Evolutionary conservation across 2,113 vertebrate species (phyloP), one percentile per base, ranked within the genome.

Genomic region (Lates calcarifer): DNA sequence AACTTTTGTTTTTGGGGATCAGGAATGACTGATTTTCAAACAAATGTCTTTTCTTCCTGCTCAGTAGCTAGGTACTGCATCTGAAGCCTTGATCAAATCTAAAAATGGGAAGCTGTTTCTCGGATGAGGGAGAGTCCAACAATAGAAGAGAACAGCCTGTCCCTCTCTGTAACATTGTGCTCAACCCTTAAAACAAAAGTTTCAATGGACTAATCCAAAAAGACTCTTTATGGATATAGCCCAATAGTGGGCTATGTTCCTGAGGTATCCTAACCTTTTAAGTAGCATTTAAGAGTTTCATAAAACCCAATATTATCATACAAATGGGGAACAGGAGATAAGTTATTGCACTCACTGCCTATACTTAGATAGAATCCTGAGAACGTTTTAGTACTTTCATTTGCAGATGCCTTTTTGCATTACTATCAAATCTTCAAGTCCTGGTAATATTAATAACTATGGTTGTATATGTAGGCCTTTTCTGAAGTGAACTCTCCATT

Each of bases 111-210:
- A 35, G 26, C 62, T 61, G 9, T 24, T 61, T 53, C 41, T 70
- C 31, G 51, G 22, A 66, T 47, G 57, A 57, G 31, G 6, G 4
- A 12, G 62, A 35, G 53, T 68, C 56, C n/a, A 77, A 67, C 57
- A 69, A 69, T 58, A 64, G 62, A 57, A 22, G 24, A 61, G n/a
- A 77, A 61, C 47, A 79, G 39, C n/a, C 26, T 37, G 69, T 65
- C 51, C 65, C 58, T 60, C 28, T 11, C 20, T 47, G 37, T 22
- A 65, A 47, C 5, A 24, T 58, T 70, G 49, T 74, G 18, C 51
- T 70, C 35, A 70, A 22, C 58, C 60, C 57, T 57, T 29, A 74
- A 74, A 83, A 64, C 47, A 68, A 84, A 78, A 78, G 35, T 35
- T 26, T 79, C 43, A 37, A 61, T 69, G 75, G 53, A 68, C 45